Percentiles rank a stretch among this genome's conserved stretches.
Evolutionary conservation across 2,113 vertebrate species (phyloP).

Genomic region (Anoura caudifer): DNA sequence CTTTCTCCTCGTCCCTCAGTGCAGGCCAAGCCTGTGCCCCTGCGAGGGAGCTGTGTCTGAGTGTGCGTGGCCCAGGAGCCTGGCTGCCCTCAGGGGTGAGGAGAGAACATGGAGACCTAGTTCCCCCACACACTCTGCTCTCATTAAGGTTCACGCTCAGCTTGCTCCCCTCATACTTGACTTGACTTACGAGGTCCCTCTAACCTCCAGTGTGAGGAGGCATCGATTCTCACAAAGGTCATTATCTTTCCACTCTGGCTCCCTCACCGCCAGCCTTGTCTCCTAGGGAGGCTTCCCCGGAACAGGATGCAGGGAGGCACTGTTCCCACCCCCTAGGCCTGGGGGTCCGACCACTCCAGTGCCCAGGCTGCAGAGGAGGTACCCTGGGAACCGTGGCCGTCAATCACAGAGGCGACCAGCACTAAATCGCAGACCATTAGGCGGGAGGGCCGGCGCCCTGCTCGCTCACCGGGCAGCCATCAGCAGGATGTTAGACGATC

Average conservation of each 20-base stretch:
- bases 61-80: neutral
- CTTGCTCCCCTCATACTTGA: slow-evolving; percentile 53
- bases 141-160: slow-evolving; percentile 62
- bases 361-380: neutral
- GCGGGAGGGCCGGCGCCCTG: slow-evolving; percentile 52
- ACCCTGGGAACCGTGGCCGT: slow-evolving; percentile 9
- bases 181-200: slow-evolving; percentile 63
- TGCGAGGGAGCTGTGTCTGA: neutral
- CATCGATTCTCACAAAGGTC: slow-evolving; percentile 60
- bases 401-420: slow-evolving; percentile 55
- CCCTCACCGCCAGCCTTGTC: neutral
- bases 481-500: slow-evolving; percentile 68
- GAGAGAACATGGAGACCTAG: neutral
- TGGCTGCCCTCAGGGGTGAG: neutral
- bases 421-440: slow-evolving; percentile 54
- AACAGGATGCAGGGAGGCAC: slow-evolving; percentile 42
- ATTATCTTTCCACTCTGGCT: slow-evolving; percentile 28
- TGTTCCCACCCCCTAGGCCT: neutral
- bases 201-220: slow-evolving; percentile 40
- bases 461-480: slow-evolving; percentile 66
- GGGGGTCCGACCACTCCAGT: neutral
- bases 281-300: slow-evolving; percentile 56
- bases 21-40: neutral
- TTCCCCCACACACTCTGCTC: neutral
- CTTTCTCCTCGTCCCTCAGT: neutral